phyloP scores from a whole-genome alignment of 2,888 invertebrate genomes.

The Drosophila acutilabella region DNA sequence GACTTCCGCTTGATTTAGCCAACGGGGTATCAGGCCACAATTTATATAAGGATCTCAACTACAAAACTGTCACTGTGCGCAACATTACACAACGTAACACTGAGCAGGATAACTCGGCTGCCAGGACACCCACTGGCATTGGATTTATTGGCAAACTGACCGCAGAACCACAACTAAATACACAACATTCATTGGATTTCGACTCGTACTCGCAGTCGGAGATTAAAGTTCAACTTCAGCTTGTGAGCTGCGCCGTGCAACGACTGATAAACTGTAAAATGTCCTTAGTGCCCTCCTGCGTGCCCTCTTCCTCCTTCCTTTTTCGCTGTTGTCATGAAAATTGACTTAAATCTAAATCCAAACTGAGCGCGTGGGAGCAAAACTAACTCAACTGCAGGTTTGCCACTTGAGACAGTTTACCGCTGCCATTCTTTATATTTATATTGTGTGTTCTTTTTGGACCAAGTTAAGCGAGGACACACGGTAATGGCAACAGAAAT shows the following conservation, averaged over 20 bases:
- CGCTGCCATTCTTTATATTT: constrained; percentile 40
- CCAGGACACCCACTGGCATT: constrained; percentile 44
- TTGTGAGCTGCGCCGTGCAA: constrained; percentile 29
- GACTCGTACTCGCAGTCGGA: constrained; percentile 19
- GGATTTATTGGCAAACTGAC: constrained; percentile 69
- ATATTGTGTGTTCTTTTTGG: constrained; percentile 5
- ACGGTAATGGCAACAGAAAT: constrained; percentile 24
- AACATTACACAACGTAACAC: constrained; percentile 37
- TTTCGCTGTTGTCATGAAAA: constrained; percentile 34
- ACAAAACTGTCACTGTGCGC: constrained; percentile 44
- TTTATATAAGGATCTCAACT: constrained; percentile 8
- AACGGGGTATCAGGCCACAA: constrained; percentile 2
- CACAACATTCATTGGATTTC: constrained; percentile 55
- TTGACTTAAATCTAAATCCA: constrained; percentile 49
- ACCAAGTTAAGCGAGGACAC: constrained; percentile 7
- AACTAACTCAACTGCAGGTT: constrained; percentile 33
- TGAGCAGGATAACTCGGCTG: constrained; percentile 5
- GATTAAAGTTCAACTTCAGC: constrained; percentile 47
- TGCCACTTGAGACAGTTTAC: constrained; percentile 19
- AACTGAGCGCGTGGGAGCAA: constrained; percentile 1
- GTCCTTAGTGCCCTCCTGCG: constrained; percentile 4
- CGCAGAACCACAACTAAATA: constrained; percentile 60
- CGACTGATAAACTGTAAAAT: constrained; percentile 50
- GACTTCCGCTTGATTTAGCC: constrained; percentile 59
- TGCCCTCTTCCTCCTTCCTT: constrained; percentile 8